Evolutionary conservation across 2,888 invertebrate species (phyloP).

Genomic region (Yponomeuta sedellus): DNA sequence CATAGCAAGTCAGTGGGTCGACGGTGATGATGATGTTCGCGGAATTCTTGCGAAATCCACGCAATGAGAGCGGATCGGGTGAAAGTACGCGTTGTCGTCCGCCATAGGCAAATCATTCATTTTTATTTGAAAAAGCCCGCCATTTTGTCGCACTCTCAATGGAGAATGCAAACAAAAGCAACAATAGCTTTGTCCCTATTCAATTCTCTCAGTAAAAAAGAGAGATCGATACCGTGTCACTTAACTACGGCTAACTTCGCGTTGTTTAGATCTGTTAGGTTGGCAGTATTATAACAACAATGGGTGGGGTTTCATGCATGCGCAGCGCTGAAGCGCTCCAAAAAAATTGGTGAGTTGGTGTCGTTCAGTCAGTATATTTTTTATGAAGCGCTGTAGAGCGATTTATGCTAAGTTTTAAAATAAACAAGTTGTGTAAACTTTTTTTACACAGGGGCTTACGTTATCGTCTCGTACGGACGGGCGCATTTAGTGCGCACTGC

Average conservation of each 20-base stretch:
- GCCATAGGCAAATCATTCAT: slow-evolving; percentile 35
- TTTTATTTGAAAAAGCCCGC: slow-evolving; percentile 23
- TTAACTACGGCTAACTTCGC: slow-evolving; percentile 48
- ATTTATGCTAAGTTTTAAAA: slow-evolving; percentile 29
- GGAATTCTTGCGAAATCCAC: slow-evolving; percentile 26
- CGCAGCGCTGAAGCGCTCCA: slow-evolving; percentile 44
- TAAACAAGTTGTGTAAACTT: slow-evolving; percentile 64
- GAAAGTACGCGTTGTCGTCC: slow-evolving; percentile 37
- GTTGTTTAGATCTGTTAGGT: slow-evolving; percentile 59
- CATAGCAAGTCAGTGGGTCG: slow-evolving; percentile 24
- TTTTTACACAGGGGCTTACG: slow-evolving; percentile 62
- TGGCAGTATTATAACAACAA: slow-evolving; percentile 74
- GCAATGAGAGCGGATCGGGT: slow-evolving; percentile 31
- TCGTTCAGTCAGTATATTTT: slow-evolving; percentile 16
- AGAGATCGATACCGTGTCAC: slow-evolving; percentile 29
- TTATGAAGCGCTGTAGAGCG: slow-evolving; percentile 27
- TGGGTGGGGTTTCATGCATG: slow-evolving; percentile 42
- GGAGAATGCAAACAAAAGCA: slow-evolving; percentile 25
- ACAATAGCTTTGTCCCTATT: slow-evolving; percentile 32
- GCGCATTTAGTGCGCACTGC: slow-evolving; percentile 40
- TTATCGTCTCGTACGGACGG: slow-evolving; percentile 50
- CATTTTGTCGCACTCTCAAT: slow-evolving; percentile 11
- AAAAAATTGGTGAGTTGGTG: not conserved
- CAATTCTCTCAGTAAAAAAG: slow-evolving; percentile 28
- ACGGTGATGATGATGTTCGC: slow-evolving; percentile 43